Base-by-base conservation (phyloP, 2,888 invertebrate species). In the Xestoiulus laeticollis region DNA sequence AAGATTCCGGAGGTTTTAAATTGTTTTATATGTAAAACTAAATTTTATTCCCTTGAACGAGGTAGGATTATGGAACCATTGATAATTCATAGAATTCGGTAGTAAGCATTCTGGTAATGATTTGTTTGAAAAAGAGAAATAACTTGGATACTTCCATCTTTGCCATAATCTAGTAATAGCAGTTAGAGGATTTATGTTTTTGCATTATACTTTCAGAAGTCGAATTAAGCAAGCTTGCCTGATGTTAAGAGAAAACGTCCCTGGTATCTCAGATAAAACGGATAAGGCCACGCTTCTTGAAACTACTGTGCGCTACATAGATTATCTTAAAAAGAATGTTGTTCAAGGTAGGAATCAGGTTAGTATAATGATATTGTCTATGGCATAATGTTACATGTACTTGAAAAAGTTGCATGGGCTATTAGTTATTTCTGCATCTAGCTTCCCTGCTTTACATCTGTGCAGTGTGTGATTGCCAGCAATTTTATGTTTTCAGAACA, bases 271-370 rank as follows among this genome's bases (percentile, higher is more conserved):
- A 6, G 91, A 91, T 26, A 92, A 92, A 89, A 92, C 92, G 4
- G 92, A 92, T 89, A 92, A 92, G 87, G 92, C 92, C 14, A 92
- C 92, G 14, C 91, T 92, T 85, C 91, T 92, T 89, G 92, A 92
- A 89, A 91, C 91, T 89, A 91, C 91, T 30, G 92, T 91, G 26
- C 90, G 91, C 89, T 92, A 91, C 89, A 90, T 92, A 33, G 26
- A 6, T 83, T 30, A 83, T 22, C 33, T 83, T n/a, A 83, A 83
- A 83, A 83, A 30, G 19, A 33, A 33, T 26, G 83, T 22, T 83
- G 83, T 30, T 19, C 30, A 33, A 16, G 83, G 33, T 16, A 26
- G 4, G 4, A 30, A 83, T 83, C 30, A 83, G 83, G 83, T 83
- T 53, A 53, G 53, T n/a, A n/a, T n/a, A n/a, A n/a, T n/a, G n/a